These are phyloP conservation scores for Bettongia penicillata DNA, from an alignment of 2,113 vertebrate genomes.

Conservation along the genomic window DNA sequence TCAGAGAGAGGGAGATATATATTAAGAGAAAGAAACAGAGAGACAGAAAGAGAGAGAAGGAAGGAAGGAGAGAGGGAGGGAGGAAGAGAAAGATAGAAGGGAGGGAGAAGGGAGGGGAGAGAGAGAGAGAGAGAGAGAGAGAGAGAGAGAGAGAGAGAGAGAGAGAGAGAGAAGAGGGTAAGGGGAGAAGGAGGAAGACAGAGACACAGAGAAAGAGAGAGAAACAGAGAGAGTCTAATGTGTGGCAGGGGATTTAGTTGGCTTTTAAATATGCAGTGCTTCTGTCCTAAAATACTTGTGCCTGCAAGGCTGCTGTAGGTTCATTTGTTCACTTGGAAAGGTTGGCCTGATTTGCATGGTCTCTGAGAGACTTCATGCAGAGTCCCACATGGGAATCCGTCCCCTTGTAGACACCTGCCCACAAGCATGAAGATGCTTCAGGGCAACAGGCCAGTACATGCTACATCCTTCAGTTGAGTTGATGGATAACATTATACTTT, in stretches of 20 bases:
- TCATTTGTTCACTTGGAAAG: slow-evolving; percentile 29
- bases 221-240: neutral
- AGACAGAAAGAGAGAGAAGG: too few species aligned
- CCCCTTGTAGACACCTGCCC: neutral
- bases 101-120: neutral
- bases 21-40: too few species aligned
- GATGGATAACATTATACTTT: slow-evolving; percentile 46
- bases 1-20: too few species aligned
- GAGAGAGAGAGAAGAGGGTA: neutral
- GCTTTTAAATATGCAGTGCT: slow-evolving; percentile 13
- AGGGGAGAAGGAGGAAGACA: neutral
- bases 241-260: slow-evolving; percentile 11
- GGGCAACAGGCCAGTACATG: neutral
- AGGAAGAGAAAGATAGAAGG: neutral
- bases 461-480: neutral
- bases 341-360: neutral
- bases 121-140: neutral
- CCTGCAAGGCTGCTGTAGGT: slow-evolving; percentile 47
- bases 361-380: slow-evolving; percentile 2
- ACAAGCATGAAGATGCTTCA: slow-evolving; percentile 23
- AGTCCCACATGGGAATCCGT: neutral
- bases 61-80: too few species aligned
- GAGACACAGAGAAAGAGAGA: neutral
- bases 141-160: neutral
- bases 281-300: slow-evolving; percentile 53